phyloP scores from a whole-genome alignment of 2,113 vertebrate species.

The Leptobrachium leishanense region DNA sequence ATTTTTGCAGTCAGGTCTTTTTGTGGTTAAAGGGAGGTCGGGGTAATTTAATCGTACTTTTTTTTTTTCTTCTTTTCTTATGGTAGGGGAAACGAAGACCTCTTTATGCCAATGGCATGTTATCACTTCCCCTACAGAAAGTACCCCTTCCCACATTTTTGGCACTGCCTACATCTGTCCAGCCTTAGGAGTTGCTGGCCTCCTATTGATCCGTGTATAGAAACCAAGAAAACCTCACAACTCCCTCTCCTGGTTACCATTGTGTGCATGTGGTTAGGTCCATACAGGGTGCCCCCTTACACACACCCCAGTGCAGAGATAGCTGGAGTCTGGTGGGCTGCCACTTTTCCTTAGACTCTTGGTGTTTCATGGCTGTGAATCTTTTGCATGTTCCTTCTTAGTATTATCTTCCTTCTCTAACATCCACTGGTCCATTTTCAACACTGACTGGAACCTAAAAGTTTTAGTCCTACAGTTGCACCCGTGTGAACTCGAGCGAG shows the following conservation, averaged over 20 bases:
- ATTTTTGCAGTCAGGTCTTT: slow-evolving; percentile 7
- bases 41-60: not conserved
- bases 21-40: slow-evolving; percentile 17
- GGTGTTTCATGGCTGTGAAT: slow-evolving; percentile 45
- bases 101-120: slow-evolving; percentile 6
- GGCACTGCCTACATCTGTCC: slow-evolving; percentile 35
- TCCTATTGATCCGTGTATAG: slow-evolving; percentile 38
- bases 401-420: slow-evolving; percentile 19
- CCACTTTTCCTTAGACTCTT: slow-evolving; percentile 28
- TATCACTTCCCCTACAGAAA: not conserved
- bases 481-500: slow-evolving; percentile 54
- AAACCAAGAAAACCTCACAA: slow-evolving; percentile 47
- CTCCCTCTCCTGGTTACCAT: slow-evolving; percentile 41
- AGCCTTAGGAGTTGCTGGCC: slow-evolving; percentile 42
- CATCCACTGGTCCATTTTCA: slow-evolving; percentile 7
- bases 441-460: slow-evolving; percentile 31
- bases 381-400: slow-evolving; percentile 41
- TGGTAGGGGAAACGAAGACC: not conserved
- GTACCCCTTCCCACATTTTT: slow-evolving; percentile 14
- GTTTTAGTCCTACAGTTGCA: slow-evolving; percentile 45
- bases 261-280: slow-evolving; percentile 18
- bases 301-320: slow-evolving; percentile 8
- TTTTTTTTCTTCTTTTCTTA: not conserved
- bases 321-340: slow-evolving; percentile 13
- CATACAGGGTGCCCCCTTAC: slow-evolving; percentile 26